These are phyloP conservation scores for Tetragnatha versicolor DNA, from an alignment of 1,140 invertebrate species.

Conservation along the genomic window DNA sequence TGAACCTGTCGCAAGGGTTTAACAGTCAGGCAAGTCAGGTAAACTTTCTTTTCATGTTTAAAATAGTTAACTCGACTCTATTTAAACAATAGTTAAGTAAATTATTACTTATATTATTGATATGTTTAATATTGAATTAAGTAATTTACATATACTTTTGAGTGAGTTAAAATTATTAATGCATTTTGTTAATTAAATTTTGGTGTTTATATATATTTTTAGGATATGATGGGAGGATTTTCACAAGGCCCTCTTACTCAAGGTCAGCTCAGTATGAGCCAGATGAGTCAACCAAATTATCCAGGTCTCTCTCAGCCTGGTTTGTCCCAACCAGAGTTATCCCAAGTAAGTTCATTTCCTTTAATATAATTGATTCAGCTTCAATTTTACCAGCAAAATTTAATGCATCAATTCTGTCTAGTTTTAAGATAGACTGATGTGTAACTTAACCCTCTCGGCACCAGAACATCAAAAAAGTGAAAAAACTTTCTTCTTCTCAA, in stretches of 20 bases:
- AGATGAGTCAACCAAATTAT: conserved; percentile 66
- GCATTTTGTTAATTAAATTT: not conserved
- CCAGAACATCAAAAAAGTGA: no score
- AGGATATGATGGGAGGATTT: conserved; percentile 60
- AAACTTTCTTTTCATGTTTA: not conserved
- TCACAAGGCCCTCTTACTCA: conserved; percentile 68
- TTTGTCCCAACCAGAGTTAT: conserved; percentile 67
- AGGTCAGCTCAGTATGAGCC: conserved; percentile 65
- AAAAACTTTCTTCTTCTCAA: no score
- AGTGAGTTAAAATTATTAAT: no score
- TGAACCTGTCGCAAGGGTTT: conserved; percentile 57
- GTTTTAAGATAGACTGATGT: no score
- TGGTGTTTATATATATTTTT: not conserved
- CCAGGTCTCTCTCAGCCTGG: conserved; percentile 65
- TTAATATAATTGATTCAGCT: no score
- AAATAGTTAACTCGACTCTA: not conserved
- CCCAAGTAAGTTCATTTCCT: conserved; percentile 66
- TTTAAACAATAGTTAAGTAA: not conserved
- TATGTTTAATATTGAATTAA: not conserved
- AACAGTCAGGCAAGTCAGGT: conserved; percentile 64
- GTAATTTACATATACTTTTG: not conserved
- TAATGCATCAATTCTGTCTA: no score
- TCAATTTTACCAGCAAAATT: no score
- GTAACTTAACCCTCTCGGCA: no score
- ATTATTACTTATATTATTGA: no score